A percentile compares a stretch with the other conserved stretches of the same genome.
Evolutionary conservation across 2,888 invertebrate genomes (phyloP).

Genomic region (Galerucella pusilla): DNA sequence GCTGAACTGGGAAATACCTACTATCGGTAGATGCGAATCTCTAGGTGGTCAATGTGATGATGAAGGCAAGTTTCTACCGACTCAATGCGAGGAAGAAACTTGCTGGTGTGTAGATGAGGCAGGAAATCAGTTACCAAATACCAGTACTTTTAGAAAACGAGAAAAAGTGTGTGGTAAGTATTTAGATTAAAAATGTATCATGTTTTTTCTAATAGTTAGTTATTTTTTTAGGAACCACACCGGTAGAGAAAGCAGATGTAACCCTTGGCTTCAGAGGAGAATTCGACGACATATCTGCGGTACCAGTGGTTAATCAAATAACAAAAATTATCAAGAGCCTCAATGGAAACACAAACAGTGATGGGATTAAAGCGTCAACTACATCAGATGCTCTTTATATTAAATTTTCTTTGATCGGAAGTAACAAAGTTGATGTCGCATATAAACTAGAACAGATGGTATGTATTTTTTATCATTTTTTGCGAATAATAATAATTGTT

Average conservation of each 20-base stretch:
- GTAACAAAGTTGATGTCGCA: slow-evolving; percentile 81
- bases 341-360: slow-evolving; percentile 63
- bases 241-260: slow-evolving; percentile 80
- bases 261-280: slow-evolving; percentile 78
- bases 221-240: slow-evolving; percentile 69
- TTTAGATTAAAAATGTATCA: background rate
- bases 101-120: slow-evolving; percentile 93
- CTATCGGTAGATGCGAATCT: slow-evolving; percentile 65
- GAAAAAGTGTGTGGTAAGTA: slow-evolving; percentile 70
- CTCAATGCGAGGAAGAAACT: slow-evolving; percentile 77
- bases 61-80: slow-evolving; percentile 78
- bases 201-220: background rate
- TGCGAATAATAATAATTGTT: background rate
- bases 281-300: slow-evolving; percentile 66
- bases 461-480: slow-evolving; percentile 50
- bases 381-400: slow-evolving; percentile 68
- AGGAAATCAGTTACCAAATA: slow-evolving; percentile 74
- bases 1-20: slow-evolving; percentile 54
- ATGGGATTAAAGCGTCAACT: slow-evolving; percentile 68
- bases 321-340: slow-evolving; percentile 66
- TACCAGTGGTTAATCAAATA: slow-evolving; percentile 65
- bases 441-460: slow-evolving; percentile 84
- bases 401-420: slow-evolving; percentile 76
- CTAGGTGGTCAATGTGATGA: slow-evolving; percentile 71
- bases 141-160: slow-evolving; percentile 71